Evolutionary conservation across 1,140 invertebrate genomes (phyloP).

Genomic region (Frieseomelitta varia): DNA sequence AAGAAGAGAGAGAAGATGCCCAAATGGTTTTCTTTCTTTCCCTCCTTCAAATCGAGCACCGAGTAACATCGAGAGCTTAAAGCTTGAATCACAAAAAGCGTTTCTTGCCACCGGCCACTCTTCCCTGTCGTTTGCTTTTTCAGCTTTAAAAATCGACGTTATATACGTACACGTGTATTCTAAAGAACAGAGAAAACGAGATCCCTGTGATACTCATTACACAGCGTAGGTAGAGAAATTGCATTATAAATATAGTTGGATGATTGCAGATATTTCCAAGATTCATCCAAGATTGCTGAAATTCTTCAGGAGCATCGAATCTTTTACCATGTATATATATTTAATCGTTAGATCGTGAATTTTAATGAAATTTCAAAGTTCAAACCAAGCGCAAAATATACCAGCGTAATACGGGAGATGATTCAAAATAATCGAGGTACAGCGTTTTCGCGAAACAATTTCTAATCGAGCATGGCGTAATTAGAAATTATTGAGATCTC

Average conservation of each 20-base stretch:
- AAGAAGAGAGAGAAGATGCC: background rate
- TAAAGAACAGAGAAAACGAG: background rate
- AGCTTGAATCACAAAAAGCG: slow-evolving; percentile 5
- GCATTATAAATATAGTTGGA: no score
- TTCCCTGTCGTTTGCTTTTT: background rate
- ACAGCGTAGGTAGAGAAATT: background rate
- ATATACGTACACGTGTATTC: background rate
- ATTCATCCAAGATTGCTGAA: no score
- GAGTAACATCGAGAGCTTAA: slow-evolving; percentile 3
- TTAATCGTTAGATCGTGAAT: no score
- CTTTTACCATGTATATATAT: no score
- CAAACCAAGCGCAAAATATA: no score
- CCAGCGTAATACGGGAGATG: no score
- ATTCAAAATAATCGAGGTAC: no score
- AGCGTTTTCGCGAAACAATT: no score
- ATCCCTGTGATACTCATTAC: background rate
- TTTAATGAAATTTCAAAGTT: no score
- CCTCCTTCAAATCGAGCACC: background rate
- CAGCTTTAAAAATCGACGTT: slow-evolving; percentile 22
- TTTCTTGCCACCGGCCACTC: background rate
- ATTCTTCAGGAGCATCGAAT: no score
- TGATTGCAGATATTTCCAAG: no score
- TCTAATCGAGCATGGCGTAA: background rate
- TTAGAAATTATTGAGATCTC: background rate
- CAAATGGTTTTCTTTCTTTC: background rate